These are phyloP conservation scores for Xestia c-nigrum DNA, from an alignment of 2,888 invertebrate species.

Conservation along the genomic window DNA sequence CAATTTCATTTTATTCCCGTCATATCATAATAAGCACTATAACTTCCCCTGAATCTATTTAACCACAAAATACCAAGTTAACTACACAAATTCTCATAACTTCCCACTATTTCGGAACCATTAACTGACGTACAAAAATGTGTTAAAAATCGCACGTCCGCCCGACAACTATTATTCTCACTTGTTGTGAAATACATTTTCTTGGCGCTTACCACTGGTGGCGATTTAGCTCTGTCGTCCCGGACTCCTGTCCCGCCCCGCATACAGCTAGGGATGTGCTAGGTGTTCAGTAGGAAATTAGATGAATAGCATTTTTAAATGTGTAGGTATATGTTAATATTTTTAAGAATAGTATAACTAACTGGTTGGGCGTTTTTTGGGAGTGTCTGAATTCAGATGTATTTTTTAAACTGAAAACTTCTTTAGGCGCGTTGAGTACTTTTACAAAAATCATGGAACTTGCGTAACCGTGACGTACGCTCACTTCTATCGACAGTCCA, in stretches of 20 bases:
- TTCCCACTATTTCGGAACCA: constrained; percentile 2
- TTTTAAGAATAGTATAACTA: background rate
- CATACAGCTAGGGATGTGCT: constrained; percentile 55
- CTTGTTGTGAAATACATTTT: constrained; percentile 88
- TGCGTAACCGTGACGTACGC: no score
- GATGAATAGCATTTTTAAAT: background rate
- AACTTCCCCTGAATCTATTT: background rate
- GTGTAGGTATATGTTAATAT: background rate
- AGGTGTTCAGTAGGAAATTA: background rate
- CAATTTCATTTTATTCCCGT: background rate
- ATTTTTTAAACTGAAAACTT: no score
- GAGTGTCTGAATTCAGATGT: background rate
- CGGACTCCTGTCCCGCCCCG: constrained; percentile 57
- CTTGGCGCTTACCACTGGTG: constrained; percentile 85
- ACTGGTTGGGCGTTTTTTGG: background rate
- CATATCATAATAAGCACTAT: background rate
- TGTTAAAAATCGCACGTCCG: constrained; percentile 77
- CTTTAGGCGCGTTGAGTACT: no score
- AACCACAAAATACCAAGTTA: background rate
- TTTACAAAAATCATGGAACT: no score
- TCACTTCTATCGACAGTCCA: no score
- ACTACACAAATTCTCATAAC: constrained; percentile 24
- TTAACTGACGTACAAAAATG: constrained; percentile 69
- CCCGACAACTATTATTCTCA: constrained; percentile 87
- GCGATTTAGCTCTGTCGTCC: constrained; percentile 87